Evolutionary conservation across 1,140 invertebrate species (phyloP), one percentile per base, ranked within the genome.

Genomic region (Limonius californicus): DNA sequence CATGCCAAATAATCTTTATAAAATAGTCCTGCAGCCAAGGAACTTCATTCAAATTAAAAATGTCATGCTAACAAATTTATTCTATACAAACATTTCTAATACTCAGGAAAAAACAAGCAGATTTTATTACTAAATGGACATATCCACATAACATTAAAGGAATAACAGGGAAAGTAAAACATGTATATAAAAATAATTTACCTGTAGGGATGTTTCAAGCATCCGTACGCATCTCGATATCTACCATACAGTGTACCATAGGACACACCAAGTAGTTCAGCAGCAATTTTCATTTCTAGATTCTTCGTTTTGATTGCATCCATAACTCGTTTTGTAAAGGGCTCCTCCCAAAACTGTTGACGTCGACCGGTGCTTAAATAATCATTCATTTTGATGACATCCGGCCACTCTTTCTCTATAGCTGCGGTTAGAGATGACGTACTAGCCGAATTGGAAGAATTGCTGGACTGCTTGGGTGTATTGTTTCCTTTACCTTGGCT

Each of bases 241-340:
- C 91, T 79, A 16, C 91, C 91, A 72, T 94, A 94, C 1, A 94
- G 82, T 1, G 91, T 94, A 9, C 91, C 91, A 77, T 94, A 94
- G 9, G 90, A 93, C 1, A 94, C 91, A 14, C 91, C 91, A 53
- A 94, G 79, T 43, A 94, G 83, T 75, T 92, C 89, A 4, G 91
- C 90, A n/a, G 90, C 92, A 62, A 90, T 89, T 78, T 95, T 95
- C 92, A 95, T 95, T 79, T 95, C 92, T 68, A 95, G 76, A 80
- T 92, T 90, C 78, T 93, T 94, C 66, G 90, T 89, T 68, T 91
- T 89, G 18, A 93, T 92, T 12, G 90, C 89, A 74, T 94, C 91
- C 88, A 95, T 91, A 35, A 94, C 86, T 54, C 87, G 82, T 75
- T 88, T 84, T 47, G 89, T 90, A 62, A 89, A 89, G 1, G 87